phyloP scores from a whole-genome alignment of 2,113 vertebrate species.

The Siphamia tubifer region DNA sequence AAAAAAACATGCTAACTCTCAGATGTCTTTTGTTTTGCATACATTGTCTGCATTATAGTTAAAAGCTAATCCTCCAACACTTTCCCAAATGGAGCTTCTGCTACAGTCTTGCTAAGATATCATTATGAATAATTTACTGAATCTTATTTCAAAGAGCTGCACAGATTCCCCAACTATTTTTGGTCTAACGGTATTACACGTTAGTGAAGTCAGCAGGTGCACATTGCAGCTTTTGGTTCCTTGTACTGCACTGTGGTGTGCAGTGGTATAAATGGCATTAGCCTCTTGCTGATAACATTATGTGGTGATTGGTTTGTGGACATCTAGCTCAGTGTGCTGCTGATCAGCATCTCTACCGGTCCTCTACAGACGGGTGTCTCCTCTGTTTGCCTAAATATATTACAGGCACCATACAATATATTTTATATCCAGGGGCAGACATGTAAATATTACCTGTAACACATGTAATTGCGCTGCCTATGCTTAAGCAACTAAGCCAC shows the following conservation, averaged over 20 bases:
- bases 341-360: conserved; percentile 5
- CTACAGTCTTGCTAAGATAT: conserved; percentile 57
- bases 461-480: neutral
- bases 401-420: too few relatives aligned
- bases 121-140: conserved; percentile 73
- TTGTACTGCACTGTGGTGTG: neutral
- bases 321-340: conserved; percentile 3
- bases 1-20: conserved; percentile 28
- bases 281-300: conserved; percentile 51
- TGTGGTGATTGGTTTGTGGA: conserved; percentile 30
- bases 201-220: conserved; percentile 57
- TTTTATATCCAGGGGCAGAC: neutral
- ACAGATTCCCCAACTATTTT: conserved; percentile 59
- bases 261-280: conserved; percentile 42
- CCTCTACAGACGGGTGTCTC: neutral
- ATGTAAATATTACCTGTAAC: conserved; percentile 5
- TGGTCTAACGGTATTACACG: conserved; percentile 15
- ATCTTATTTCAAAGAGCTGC: conserved; percentile 62
- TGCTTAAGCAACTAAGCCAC: conserved; percentile 11
- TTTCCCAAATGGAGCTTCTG: conserved; percentile 59
- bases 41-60: conserved; percentile 48
- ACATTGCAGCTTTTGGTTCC: conserved; percentile 44
- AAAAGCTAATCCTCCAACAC: conserved; percentile 60
- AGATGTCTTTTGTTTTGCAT: conserved; percentile 65
- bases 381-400: conserved; percentile 54